A percentile compares a stretch with the other conserved stretches of the same genome.
These are phyloP conservation scores for Hemicentrotus pulcherrimus DNA, from an alignment of 35 echinoderm and acorn worm species.

Conservation along the genomic window DNA sequence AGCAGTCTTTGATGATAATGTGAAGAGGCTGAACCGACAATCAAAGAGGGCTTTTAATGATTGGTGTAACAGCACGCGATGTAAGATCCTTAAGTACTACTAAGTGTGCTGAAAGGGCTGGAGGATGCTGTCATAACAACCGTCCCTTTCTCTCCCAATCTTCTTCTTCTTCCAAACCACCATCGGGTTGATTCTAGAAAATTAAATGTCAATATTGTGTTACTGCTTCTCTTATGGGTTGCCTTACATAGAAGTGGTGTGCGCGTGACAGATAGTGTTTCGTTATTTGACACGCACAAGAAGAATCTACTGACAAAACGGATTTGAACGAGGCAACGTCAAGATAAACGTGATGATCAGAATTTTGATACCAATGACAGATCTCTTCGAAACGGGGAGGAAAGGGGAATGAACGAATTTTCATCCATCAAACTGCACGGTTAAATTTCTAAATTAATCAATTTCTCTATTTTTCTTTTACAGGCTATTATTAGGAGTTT, in stretches of 20 bases:
- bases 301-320: neutral
- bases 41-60: neutral
- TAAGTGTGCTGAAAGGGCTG: neutral
- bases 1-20: neutral
- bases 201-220: conserved; percentile 47
- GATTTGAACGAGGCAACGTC: neutral
- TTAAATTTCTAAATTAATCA: too few relatives aligned
- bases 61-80: neutral
- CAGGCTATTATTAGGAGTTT: neutral
- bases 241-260: conserved; percentile 10
- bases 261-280: conserved; percentile 39
- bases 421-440: neutral
- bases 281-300: conserved; percentile 32
- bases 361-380: neutral
- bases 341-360: neutral
- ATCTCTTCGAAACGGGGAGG: neutral
- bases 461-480: too few relatives aligned
- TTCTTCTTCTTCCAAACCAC: neutral
- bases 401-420: neutral
- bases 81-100: neutral
- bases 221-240: neutral
- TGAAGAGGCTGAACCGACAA: neutral
- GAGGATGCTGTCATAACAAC: conserved; percentile 18
- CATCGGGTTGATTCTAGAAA: conserved; percentile 39
- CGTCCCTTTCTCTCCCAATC: neutral